Base-by-base conservation (phyloP, 1,140 invertebrate genomes). In the Drosophila albomicans region DNA sequence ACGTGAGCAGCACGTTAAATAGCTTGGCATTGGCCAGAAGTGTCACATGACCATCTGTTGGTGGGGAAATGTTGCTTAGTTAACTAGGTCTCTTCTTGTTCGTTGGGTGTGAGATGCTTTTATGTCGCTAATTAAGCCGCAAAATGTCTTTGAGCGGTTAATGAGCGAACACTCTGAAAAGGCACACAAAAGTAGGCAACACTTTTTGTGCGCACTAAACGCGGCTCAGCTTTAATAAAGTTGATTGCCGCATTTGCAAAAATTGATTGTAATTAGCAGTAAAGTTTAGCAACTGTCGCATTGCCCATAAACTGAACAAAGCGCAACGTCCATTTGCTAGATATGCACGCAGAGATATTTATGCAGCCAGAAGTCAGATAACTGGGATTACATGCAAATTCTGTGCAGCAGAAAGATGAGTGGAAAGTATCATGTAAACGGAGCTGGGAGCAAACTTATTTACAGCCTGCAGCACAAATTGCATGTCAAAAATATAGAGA, bases 91-190 rank as follows among this genome's bases (percentile, higher is more conserved):
- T 45, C 30, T 51, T 49, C 45, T 20, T 28, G 58, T 35, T 3
- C n/a, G 15, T 5, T 13, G 57, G 41, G 51, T 65, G 62, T 32
- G 78, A 52, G 66, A 45, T 32, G 38, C 75, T 79, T 87, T 82
- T 74, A 87, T 79, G 79, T 77, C 62, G 79, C 79, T 87, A 86
- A 86, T 86, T 87, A 86, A 79, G 82, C 82, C 41, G 30, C 64
- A 69, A 56, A 74, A 62, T 49, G 51, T 51, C 41, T 56, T 54
- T 52, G 54, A 57, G 38, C 15, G 41, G 25, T 46, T 79, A 82
- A 84, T 75, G 81, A 79, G 81, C 64, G 61, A 54, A 54, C 51
- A 79, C 61, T 75, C 49, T 45, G 30, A 32, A 45, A 74, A 52
- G 32, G 11, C 52, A 56, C 64, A n/a, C 25, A 62, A 61, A 74